Conservation (phyloP, 2,113 vertebrate genomes). For the Haemorhous mexicanus region DNA sequence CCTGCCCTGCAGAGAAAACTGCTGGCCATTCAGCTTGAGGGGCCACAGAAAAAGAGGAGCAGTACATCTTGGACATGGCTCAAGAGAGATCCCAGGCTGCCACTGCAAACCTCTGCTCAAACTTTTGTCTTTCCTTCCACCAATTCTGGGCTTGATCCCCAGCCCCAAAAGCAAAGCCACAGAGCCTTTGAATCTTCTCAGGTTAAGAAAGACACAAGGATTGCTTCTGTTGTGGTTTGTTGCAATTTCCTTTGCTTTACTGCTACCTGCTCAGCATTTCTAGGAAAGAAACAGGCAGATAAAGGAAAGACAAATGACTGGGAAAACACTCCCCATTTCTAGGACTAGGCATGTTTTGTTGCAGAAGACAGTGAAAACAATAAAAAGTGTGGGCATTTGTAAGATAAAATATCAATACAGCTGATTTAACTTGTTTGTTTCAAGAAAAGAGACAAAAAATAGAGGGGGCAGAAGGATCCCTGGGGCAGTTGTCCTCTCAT, state of each 20-base stretch:
- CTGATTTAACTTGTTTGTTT: neutral
- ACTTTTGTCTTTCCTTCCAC: neutral
- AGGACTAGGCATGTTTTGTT: neutral
- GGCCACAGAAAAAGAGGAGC: neutral
- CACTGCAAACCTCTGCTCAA: neutral
- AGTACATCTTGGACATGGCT: neutral
- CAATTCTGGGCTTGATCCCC: neutral
- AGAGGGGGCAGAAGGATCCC: fast-evolving
- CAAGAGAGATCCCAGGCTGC: neutral
- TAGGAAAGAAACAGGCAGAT: neutral
- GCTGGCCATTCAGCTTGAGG: fast-evolving
- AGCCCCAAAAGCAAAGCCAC: neutral
- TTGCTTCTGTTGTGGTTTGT: neutral
- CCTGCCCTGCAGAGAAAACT: neutral
- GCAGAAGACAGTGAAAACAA: neutral
- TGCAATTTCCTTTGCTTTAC: neutral
- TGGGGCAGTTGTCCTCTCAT: neutral
- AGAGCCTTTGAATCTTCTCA: neutral
- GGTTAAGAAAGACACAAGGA: neutral
- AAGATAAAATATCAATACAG: neutral
- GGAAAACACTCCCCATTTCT: neutral
- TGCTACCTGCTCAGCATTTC: neutral
- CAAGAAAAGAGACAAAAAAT: neutral
- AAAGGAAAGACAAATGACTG: neutral
- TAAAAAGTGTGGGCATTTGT: neutral